Conservation (phyloP, 1,140 invertebrate species). For the Caenorhabditis inopinata region DNA sequence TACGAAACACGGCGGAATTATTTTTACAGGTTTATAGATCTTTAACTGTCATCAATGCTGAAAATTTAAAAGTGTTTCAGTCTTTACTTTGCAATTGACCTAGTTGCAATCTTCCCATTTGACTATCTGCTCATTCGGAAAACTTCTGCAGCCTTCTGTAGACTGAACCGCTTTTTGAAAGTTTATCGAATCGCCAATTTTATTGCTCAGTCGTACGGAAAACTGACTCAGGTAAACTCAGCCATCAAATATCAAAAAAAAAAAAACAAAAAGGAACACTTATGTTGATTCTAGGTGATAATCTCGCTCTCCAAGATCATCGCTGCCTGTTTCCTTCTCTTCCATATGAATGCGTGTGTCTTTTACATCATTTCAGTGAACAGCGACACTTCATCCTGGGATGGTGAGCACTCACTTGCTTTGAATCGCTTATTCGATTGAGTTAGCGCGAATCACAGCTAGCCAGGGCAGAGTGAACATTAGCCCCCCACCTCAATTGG, state of each 20-base stretch:
- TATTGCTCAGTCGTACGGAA: slow-evolving; percentile 2
- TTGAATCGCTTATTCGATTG: too few relatives aligned
- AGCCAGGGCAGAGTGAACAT: too few relatives aligned
- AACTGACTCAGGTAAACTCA: not conserved
- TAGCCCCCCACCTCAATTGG: too few relatives aligned
- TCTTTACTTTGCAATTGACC: slow-evolving; percentile 5
- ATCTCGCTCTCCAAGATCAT: slow-evolving; percentile 25
- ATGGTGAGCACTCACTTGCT: not conserved
- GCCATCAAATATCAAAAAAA: not conserved
- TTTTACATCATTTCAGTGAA: slow-evolving; percentile 35
- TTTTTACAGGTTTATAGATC: too few relatives aligned
- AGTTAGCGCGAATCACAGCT: too few relatives aligned
- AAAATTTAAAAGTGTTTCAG: not conserved
- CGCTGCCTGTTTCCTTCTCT: slow-evolving; percentile 4
- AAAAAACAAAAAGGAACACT: too few relatives aligned
- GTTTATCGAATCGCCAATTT: not conserved
- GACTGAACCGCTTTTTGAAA: slow-evolving; percentile 32
- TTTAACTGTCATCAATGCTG: too few relatives aligned
- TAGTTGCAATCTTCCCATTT: slow-evolving; percentile 10
- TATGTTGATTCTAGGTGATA: not conserved
- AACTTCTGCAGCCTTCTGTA: slow-evolving; percentile 17
- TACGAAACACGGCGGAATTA: not conserved
- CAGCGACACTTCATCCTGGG: slow-evolving; percentile 1
- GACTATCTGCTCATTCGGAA: not conserved
- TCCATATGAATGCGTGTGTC: slow-evolving; percentile 37